Evolutionary conservation across 2,797 vertebrate species (phyloP), one percentile per base, ranked within the genome.

Genomic region (Malacoctenus gilli): DNA sequence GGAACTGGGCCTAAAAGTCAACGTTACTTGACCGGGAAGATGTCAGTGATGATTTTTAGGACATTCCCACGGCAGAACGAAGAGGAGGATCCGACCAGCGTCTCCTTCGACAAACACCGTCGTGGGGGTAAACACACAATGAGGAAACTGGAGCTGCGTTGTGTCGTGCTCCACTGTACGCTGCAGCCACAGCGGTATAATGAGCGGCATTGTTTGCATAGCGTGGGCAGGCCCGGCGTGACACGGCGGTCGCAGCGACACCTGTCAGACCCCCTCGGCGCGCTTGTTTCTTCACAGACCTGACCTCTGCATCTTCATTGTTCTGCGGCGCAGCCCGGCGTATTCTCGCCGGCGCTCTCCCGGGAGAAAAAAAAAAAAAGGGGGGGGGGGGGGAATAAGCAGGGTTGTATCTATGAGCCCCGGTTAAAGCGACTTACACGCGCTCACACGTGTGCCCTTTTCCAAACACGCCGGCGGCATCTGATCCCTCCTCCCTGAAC

Each of bases 351-450:
- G 2, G 60, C 3, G 10, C 65, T 43, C 44, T 46, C 53, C 20
- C 0, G 68, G 43, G 46, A 59, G 56, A 71, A 51, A 79, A 68
- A n/a, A n/a, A n/a, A n/a, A n/a, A n/a, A n/a, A n/a, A n/a, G n/a
- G n/a, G n/a, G n/a, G n/a, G n/a, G n/a, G n/a, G n/a, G n/a, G n/a
- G n/a, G n/a, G n/a, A n/a, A n/a, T n/a, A n/a, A n/a, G n/a, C 61
- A 47, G 40, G 58, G 58, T 80, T 54, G 55, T 74, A 75, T 79
- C 72, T 64, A 73, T 61, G 46, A 75, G 66, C 43, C 11, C 48
- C 15, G 23, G 25, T 56, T 56, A 60, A 65, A 55, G 61, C 38
- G 48, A 82, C 77, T 66, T 38, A 30, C n/a, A 37, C 25, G 14
- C 15, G 16, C 58, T 62, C 52, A 51, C 64, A 64, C 67, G 63